Base-by-base conservation (phyloP, 2,888 invertebrate species). In the Apoda limacodes region DNA sequence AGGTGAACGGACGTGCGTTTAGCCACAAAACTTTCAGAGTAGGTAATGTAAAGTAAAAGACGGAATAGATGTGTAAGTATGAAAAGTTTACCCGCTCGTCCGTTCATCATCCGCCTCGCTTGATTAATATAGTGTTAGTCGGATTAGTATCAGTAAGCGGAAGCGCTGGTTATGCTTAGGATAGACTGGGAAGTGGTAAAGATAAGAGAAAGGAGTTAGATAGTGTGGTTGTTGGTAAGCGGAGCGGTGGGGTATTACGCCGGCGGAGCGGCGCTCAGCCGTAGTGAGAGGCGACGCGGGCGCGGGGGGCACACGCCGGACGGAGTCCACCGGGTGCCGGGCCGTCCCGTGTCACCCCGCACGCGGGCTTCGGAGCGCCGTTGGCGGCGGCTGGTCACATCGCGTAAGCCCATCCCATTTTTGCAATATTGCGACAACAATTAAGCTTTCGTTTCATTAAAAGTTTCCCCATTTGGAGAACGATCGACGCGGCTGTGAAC, bases 341-440 rank as follows among this genome's bases (percentile, higher is more conserved):
- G 59, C 53, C 71, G 74, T 72, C 76, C 75, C 74, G 69, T 71
- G 67, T 65, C 45, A 60, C 60, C 54, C 69, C 66, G 72, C 74
- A 75, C 64, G 60, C 48, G 64, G 60, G 65, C 55, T 37, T 24
- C 34, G 45, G 54, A 67, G 69, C 62, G 54, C 59, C 60, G 65
- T 60, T 52, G 66, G 84, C 84, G 82, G 84, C 83, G 83, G 80
- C 80, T 85, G 86, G 85, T 85, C 84, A 83, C 85, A 85, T 86
- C 83, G 85, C 85, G 85, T 84, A 84, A 85, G 85, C 85, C 85
- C 85, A 85, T 86, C 85, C 85, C 85, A 83, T 83, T 46, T 67
- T 78, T 72, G 65, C 74, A 70, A 70, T 39, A 61, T 76, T 68
- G 68, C 80, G 76, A 80, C 80, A 80, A 80, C 80, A 80, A 80